A percentile compares a stretch with the other conserved stretches of the same genome.
Evolutionary conservation across 1,140 invertebrate species (phyloP).

Genomic region (Drosophila willistoni): DNA sequence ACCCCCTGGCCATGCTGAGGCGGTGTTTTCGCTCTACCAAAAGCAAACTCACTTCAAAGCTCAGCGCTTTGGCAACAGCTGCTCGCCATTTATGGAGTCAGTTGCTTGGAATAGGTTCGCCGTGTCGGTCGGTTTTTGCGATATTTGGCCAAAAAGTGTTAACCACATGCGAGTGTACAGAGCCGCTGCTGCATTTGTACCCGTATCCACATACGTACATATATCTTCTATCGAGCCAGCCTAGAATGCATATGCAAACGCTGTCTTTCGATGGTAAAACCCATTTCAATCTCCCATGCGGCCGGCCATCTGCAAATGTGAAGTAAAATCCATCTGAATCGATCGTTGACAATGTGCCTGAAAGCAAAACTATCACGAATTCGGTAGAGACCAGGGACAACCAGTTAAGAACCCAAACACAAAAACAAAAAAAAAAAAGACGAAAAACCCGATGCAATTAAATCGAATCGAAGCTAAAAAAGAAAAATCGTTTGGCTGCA

Average conservation of each 20-base stretch:
- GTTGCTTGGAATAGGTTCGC: conserved; percentile 64
- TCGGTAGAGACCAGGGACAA: conserved; percentile 72
- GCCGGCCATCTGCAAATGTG: background rate
- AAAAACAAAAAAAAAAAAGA: background rate
- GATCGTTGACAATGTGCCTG: conserved; percentile 38
- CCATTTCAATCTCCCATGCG: conserved; percentile 10
- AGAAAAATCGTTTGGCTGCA: conserved; percentile 54
- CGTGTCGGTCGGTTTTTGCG: conserved; percentile 52
- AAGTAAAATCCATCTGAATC: conserved; percentile 27
- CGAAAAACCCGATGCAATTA: conserved; percentile 63
- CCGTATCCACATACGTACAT: background rate
- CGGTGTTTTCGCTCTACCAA: background rate
- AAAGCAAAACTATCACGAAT: conserved; percentile 53
- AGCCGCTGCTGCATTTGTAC: background rate
- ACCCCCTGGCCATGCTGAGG: background rate
- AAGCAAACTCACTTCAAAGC: conserved; percentile 46
- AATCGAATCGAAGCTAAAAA: conserved; percentile 54
- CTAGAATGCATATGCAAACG: too few relatives aligned
- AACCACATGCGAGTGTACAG: background rate
- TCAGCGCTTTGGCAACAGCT: conserved; percentile 62
- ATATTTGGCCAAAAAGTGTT: conserved; percentile 1
- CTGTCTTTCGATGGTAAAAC: background rate
- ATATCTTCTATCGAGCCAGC: background rate
- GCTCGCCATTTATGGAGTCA: conserved; percentile 77
- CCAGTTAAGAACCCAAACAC: conserved; percentile 61